Evolutionary conservation across 2,888 invertebrate species (phyloP), one percentile per base, ranked within the genome.

Genomic region (Cosmia pyralina): DNA sequence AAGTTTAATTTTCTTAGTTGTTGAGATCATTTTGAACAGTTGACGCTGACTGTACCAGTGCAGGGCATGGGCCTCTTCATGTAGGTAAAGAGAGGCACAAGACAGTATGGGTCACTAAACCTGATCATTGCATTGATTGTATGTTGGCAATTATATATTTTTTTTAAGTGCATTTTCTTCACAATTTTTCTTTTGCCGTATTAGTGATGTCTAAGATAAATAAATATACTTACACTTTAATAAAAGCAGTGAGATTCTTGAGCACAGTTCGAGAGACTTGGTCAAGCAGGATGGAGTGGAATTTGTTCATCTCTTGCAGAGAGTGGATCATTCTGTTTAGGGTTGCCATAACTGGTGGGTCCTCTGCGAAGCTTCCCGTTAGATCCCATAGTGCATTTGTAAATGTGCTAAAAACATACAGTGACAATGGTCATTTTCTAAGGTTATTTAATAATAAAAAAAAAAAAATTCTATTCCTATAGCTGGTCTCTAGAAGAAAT

Each of bases 221-320:
- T 15, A 71, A 64, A 63, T 59, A 80, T 69, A 96, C 97, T 97
- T 96, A 98, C 98, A 97, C 98, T 97, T 98, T 98, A 69, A 99
- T 97, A 93, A 99, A 99, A 83, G 98, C 97, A 83, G 97, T 97
- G 90, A 99, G 97, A 97, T 99, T 99, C 96, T 98, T 98, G 62
- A 98, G 96, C 81, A 99, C 98, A 79, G 99, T 98, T 89, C 99
- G 97, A 72, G 98, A 98, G 10, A 99, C 98, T 94, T 99, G 99
- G 93, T 99, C 99, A 89, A 99, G 95, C 44, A 99, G 96, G 83
- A 98, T 99, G 58, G 98, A 98, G 90, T 99, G 98, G 92, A 98
- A 99, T 92, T 99, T 99, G 92, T 98, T 98, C 97, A 99, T 98
- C 96, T 99, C 99, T 95, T 98, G 97, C 74, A 99, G 96, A 69